Evolutionary conservation across 2,113 vertebrate species (phyloP).

Genomic region (Melanerpes formicivorus): DNA sequence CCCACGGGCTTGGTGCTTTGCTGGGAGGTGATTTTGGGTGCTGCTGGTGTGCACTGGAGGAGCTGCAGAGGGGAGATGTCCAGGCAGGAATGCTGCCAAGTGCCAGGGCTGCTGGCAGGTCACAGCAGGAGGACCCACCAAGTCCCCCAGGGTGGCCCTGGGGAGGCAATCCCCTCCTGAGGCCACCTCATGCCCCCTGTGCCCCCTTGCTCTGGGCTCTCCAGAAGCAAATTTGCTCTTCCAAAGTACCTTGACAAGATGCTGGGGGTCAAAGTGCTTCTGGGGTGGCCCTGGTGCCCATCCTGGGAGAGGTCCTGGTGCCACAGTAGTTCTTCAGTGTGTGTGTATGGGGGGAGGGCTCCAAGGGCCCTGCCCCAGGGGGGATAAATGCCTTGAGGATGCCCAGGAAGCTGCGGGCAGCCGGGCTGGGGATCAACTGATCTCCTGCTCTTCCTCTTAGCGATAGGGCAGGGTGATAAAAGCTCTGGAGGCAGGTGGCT

Average conservation of each 20-base stretch:
- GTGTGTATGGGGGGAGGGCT: not conserved
- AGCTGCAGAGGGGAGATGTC: too few species aligned
- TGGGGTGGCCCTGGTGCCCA: rapidly evolving
- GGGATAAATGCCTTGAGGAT: not conserved
- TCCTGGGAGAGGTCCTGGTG: rapidly evolving
- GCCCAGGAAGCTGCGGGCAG: not conserved
- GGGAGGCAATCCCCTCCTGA: not conserved
- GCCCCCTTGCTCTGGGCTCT: rapidly evolving
- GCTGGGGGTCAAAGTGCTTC: not conserved
- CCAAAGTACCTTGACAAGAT: not conserved
- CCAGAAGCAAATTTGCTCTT: not conserved
- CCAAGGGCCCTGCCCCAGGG: not conserved
- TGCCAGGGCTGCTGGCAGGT: not conserved
- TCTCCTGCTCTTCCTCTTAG: not conserved
- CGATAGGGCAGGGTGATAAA: rapidly evolving
- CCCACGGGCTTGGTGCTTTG: not conserved
- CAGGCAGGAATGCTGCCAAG: rapidly evolving
- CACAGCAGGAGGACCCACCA: not conserved
- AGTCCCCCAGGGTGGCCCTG: not conserved
- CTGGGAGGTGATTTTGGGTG: not conserved
- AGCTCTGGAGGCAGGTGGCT: not conserved
- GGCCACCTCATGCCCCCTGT: rapidly evolving
- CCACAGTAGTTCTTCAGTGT: rapidly evolving
- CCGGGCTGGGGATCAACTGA: rapidly evolving
- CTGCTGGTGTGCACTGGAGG: not conserved